Evolutionary conservation across 2,113 vertebrate species (phyloP), one percentile per base, ranked within the genome.

Genomic region (Cyphomyrus plagiostoma): DNA sequence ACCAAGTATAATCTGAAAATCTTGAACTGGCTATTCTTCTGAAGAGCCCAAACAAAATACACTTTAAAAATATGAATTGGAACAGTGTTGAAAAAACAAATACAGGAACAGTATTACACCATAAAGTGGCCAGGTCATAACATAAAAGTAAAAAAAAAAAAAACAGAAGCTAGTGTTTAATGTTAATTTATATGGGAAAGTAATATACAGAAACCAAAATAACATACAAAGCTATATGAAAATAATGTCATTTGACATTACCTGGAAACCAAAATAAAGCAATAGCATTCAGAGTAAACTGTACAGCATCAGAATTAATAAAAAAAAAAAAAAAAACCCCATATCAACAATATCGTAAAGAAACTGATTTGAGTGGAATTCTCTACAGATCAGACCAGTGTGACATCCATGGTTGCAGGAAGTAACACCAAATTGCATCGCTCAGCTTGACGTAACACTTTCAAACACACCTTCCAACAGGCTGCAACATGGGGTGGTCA

Each of bases 151-250:
- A 89, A 93, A 89, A 90, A 86, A 84, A 89, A 92, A 88, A 96
- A 96, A 96, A 97, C 90, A 96, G 97, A 98, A 97, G 95, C 96
- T 97, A 96, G 95, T 97, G 97, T 98, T 97, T 94, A 95, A 93
- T 93, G 95, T 94, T 94, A 98, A 97, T 94, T 96, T 94, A 96
- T 94, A 95, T 96, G 96, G 91, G 96, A 93, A 96, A 96, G 95
- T 96, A 96, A 98, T 97, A 96, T 97, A 98, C 96, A 97, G 86
- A 91, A 94, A 97, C 95, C 95, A 91, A 94, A 93, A 94, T 92
- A 94, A 92, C 92, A 94, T 93, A 93, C 90, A 94, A 92, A 95
- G 93, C 95, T 97, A 96, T 95, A 97, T 96, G 96, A 96, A 97
- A 97, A 97, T 96, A 96, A 95, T 86, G 95, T 96, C 15, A 52